Percentiles rank a stretch among this genome's conserved stretches.
Evolutionary conservation across 1,140 invertebrate species (phyloP).

Genomic region (Dryas iulia): DNA sequence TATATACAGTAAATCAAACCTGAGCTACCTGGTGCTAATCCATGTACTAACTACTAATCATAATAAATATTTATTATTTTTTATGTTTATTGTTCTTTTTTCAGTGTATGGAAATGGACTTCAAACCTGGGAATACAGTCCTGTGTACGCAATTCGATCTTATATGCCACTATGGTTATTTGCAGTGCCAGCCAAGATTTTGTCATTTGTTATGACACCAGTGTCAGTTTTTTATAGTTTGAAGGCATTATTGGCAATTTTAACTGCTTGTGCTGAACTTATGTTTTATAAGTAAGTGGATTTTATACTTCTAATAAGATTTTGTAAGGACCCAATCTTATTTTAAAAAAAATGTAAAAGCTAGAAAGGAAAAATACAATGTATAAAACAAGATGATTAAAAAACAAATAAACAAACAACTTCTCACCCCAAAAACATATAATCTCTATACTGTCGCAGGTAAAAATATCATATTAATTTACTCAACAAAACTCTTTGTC

Average conservation of each 20-base stretch:
- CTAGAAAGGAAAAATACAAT: no score
- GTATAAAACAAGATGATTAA: no score
- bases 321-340: no score
- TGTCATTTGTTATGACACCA: conserved; percentile 88
- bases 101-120: conserved; percentile 95
- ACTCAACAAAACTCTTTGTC: no score
- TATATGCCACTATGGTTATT: conserved; percentile 95
- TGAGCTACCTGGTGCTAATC: no score
- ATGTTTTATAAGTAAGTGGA: conserved; percentile 95
- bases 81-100: conserved; percentile 22
- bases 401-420: no score
- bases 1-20: no score
- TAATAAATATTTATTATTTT: conserved; percentile 16
- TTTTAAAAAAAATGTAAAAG: no score
- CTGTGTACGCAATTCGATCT: conserved; percentile 95
- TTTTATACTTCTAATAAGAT: neutral
- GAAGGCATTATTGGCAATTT: conserved; percentile 89
- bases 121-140: conserved; percentile 99
- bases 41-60: no score
- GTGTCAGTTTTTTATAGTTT: conserved; percentile 95
- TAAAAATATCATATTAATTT: no score
- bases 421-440: no score
- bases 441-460: no score
- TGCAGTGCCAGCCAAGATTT: conserved; percentile 91
- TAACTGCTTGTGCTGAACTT: conserved; percentile 91